Evolutionary conservation across 2,113 vertebrate species (phyloP), one percentile per base, ranked within the genome.

Genomic region (Empidonax alnorum): DNA sequence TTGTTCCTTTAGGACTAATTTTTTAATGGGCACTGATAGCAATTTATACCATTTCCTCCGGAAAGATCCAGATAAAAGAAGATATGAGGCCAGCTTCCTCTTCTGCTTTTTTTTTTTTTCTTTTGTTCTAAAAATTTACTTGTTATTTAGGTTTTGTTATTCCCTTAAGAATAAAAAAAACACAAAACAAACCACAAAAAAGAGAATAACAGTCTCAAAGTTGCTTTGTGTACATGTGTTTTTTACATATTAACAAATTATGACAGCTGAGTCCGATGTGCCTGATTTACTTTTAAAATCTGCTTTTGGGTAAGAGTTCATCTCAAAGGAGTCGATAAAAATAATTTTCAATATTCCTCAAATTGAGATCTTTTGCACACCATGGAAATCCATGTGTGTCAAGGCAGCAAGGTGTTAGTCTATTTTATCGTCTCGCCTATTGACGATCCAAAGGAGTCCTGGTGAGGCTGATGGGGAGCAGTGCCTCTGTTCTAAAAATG

Each of bases 401-500:
- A 92, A 0, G 3, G 62, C 47, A 84, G 68, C 39, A 78, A 81
- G 52, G 83, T 1, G 65, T 89, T 68, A 44, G 49, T 20, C 61
- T 63, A 1, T 59, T 81, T 95, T 97, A 93, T 96, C 92, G 17
- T 53, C 53, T 62, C n/a, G 23, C 65, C 68, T 53, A 55, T 10
- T 95, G 62, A 93, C 41, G 86, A 46, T 67, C 50, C 65, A 31
- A 65, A 87, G 74, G 30, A 0, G 0, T 65, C 66, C 65, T 47
- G 49, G 90, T 72, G 79, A 80, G 31, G 24, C 44, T 95, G 93
- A 96, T 0, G 19, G 62, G 73, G 66, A 94, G 44, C 94, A 93
- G 92, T 80, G 78, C 56, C 37, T 74, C 49, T 92, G 80, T 92
- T 95, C 95, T 97, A 96, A 96, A 97, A 95, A 92, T 84, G 75